Evolutionary conservation across 2,888 invertebrate species (phyloP), one percentile per base, ranked within the genome.

Genomic region (Zelleria hepariella): DNA sequence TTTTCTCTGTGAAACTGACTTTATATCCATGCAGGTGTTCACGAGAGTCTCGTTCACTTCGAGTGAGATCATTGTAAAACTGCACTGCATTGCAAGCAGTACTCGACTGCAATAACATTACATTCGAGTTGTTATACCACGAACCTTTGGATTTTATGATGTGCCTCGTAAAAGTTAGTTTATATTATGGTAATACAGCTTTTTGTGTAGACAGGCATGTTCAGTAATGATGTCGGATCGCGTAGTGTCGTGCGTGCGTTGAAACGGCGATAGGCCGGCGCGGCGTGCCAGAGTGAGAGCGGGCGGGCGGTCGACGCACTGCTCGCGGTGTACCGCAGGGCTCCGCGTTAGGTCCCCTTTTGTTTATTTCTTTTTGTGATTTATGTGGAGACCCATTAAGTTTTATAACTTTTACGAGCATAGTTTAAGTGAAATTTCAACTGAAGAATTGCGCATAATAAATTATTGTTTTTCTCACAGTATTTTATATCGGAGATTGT

Each of bases 271-370:
- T 62, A 59, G 62, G 54, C 58, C 60, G 60, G 60, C 52, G 53
- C 60, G 63, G 64, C 47, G 66, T 67, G 25, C 67, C 67, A 74
- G 69, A 74, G 71, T 65, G 72, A 75, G 73, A 75, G 75, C 75
- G 65, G 65, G 27, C 63, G 67, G 77, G 76, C 75, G 72, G 75
- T 66, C 73, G 78, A 76, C 77, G 59, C 60, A 59, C 60, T 21
- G 59, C 63, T 64, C 69, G 79, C 69, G 78, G 80, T 73, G 69
- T 72, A 78, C 79, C 80, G 64, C 78, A 77, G 69, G 73, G 74
- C 64, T 62, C 67, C 65, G 66, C 65, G 65, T 71, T 74, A 63
- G 71, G 70, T 63, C 70, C 69, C 64, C 65, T 68, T 72, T 74
- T 70, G 65, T 69, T 72, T 72, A 65, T 68, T n/a, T n/a, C 63